Conservation (phyloP, 1,140 invertebrate species). For the Drosophila mojavensis region DNA sequence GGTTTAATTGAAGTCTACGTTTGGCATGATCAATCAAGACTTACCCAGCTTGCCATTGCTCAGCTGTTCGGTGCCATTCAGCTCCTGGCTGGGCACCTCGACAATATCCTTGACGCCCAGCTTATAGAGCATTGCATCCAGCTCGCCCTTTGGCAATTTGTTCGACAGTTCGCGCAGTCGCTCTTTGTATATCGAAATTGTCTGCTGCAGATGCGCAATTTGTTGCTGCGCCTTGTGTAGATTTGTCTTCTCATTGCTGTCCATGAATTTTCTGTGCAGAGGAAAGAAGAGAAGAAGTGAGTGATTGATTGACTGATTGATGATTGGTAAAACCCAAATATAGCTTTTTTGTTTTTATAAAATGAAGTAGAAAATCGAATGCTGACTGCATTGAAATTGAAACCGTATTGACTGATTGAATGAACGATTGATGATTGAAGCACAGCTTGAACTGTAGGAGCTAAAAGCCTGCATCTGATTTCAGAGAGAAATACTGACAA, state of each 20-base stretch:
- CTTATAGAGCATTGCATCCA: conserved; percentile 76
- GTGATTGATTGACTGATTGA: too few relatives aligned
- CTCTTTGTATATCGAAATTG: conserved; percentile 85
- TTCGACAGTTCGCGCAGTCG: conserved; percentile 84
- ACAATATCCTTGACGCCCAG: conserved; percentile 79
- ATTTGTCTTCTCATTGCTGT: conserved; percentile 84
- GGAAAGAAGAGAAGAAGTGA: conserved; percentile 1
- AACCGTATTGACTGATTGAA: too few relatives aligned
- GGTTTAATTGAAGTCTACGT: not conserved
- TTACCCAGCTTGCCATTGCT: conserved; percentile 77
- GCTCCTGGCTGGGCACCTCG: conserved; percentile 63
- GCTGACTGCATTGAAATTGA: too few relatives aligned
- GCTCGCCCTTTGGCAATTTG: conserved; percentile 81
- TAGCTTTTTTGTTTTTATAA: too few relatives aligned
- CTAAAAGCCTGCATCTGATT: too few relatives aligned
- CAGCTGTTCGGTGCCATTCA: conserved; percentile 52
- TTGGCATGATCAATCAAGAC: not conserved
- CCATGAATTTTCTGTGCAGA: conserved; percentile 73
- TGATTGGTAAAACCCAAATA: too few relatives aligned
- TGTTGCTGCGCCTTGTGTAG: conserved; percentile 85
- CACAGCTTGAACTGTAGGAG: too few relatives aligned
- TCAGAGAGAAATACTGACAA: too few relatives aligned
- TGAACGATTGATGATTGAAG: too few relatives aligned
- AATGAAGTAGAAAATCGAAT: too few relatives aligned
- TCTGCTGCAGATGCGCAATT: conserved; percentile 85